Evolutionary conservation across 2,113 vertebrate genomes (phyloP).

Genomic region (Sinocyclocheilus anophthalmus): DNA sequence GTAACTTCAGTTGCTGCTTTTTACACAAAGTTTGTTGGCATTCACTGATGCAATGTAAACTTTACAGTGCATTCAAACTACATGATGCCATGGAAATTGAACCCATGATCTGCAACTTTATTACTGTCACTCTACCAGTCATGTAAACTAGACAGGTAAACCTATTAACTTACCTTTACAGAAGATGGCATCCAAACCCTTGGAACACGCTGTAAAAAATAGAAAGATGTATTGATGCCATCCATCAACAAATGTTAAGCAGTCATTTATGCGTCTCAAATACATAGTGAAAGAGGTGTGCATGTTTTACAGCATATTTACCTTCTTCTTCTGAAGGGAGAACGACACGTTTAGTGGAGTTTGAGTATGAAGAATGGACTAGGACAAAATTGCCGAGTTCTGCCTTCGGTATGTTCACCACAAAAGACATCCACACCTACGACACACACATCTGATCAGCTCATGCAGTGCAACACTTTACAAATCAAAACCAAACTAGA

Average conservation of each 20-base stretch:
- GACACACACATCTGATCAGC: constrained; percentile 8
- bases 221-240: constrained; percentile 11
- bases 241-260: background rate
- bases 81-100: background rate
- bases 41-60: background rate
- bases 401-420: constrained; percentile 53
- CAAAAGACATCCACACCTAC: constrained; percentile 62
- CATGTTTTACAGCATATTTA: constrained; percentile 46
- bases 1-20: background rate
- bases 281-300: background rate
- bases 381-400: constrained; percentile 60
- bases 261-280: background rate
- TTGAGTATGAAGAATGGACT: constrained; percentile 47
- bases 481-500: background rate
- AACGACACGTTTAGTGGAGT: constrained; percentile 43
- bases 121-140: background rate
- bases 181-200: constrained; percentile 5
- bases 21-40: background rate
- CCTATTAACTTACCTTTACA: constrained; percentile 66
- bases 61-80: background rate
- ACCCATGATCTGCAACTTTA: background rate
- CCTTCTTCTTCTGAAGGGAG: constrained; percentile 65
- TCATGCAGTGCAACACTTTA: background rate
- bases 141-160: background rate
- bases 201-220: constrained; percentile 67